Evolutionary conservation across 30 jellyfish, hydroid and myxozoan genomes (phyloP), one percentile per base, ranked within the genome.

Genomic region (Nemopilema nomurai): DNA sequence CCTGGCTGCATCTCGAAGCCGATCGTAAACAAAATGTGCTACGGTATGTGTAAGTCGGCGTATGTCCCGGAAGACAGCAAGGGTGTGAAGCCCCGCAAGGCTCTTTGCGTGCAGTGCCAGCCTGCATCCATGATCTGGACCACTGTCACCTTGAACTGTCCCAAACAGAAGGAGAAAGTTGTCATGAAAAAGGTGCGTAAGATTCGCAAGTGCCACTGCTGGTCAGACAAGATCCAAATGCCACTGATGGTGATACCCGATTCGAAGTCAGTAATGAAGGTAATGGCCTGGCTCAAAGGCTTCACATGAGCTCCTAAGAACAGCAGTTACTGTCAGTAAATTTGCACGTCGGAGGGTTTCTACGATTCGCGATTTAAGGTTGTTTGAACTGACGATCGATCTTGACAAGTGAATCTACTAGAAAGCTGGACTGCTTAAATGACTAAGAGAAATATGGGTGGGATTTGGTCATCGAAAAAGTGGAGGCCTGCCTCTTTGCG

Each of bases 1-100:
- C 96, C 91, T 24, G 96, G 96, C 13, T 89, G 96, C 51, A 63
- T 64, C 24, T 74, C 96, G 13, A 89, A 89, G 63, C 66, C 87
- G 32, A 81, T 89, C 19, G 53, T 89, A 65, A 89, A 89, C 86
- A 89, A 89, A 75, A 74, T 89, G 89, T 89, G 96, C 67, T 81
- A 89, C 76, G 96, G 96, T 4, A 89, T 89, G 96, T 89, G 96
- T 33, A 89, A 89, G 24, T 89, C 96, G 8, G 96, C 96, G 50
- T 89, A 53, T 62, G 86, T 89, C 3, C 96, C 96, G 1, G 96
- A 81, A 28, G 87, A 51, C 27, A 25, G 76, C 41, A 81, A 81
- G 69, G 83, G 49, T 63, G 62, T 50, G 26, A 80, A 73, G 73
- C 76, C 86, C 20, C 77, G 65, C 25, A 87, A 82, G 64, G 31